Conservation (phyloP, 2,888 invertebrate genomes). For the Epinotia demarniana region DNA sequence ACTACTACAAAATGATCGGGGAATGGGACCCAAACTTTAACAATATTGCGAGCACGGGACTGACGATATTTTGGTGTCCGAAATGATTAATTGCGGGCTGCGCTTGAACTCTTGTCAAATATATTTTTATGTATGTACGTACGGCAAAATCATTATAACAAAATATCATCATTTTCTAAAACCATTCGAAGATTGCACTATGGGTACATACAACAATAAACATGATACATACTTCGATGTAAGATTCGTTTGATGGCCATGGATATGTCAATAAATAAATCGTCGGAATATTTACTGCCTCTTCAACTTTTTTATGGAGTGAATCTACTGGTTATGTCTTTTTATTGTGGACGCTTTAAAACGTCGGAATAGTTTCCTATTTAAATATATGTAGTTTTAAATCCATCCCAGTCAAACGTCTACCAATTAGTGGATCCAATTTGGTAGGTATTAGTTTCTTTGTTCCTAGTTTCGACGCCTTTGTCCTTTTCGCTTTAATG, state of each 20-base stretch:
- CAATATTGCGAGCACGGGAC: too few relatives aligned
- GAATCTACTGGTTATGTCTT: neutral
- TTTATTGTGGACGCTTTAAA: conserved; percentile 63
- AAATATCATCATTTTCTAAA: too few relatives aligned
- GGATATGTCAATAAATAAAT: too few relatives aligned
- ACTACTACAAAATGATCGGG: too few relatives aligned
- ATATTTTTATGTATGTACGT: too few relatives aligned
- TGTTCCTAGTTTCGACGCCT: conserved; percentile 47
- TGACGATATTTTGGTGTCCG: neutral
- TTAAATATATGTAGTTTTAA: conserved; percentile 54
- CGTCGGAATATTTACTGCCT: neutral
- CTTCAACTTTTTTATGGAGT: neutral
- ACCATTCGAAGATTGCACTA: too few relatives aligned
- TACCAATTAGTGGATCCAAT: conserved; percentile 73
- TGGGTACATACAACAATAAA: too few relatives aligned
- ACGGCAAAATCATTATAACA: too few relatives aligned
- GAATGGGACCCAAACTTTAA: too few relatives aligned
- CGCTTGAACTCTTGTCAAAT: neutral
- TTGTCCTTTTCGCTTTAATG: conserved; percentile 38
- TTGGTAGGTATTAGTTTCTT: conserved; percentile 48
- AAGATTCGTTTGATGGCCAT: too few relatives aligned
- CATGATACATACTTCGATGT: too few relatives aligned
- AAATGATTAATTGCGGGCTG: neutral
- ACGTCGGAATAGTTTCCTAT: conserved; percentile 49
- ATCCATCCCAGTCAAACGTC: conserved; percentile 65